Conservation (phyloP, 2,113 vertebrate species). For the Phrynocephalus versicolor region DNA sequence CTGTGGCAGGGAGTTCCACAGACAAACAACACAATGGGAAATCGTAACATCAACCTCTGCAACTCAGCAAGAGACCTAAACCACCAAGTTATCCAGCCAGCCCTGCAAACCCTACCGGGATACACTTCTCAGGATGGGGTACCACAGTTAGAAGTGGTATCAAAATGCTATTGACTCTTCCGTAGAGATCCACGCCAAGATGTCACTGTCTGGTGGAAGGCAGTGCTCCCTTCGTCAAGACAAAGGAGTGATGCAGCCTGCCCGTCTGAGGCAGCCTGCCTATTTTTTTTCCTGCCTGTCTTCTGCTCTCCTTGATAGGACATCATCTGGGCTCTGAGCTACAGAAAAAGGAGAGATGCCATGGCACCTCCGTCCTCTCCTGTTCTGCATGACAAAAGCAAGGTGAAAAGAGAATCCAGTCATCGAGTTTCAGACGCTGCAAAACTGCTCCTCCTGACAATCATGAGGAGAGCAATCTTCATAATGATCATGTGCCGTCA, state of each 20-base stretch:
- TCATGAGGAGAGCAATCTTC: background rate
- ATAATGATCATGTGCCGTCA: too few relatives aligned
- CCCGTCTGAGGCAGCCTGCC: background rate
- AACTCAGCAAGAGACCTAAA: too few relatives aligned
- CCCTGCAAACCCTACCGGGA: too few relatives aligned
- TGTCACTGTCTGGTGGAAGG: too few relatives aligned
- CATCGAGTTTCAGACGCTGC: background rate
- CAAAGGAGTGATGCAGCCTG: background rate
- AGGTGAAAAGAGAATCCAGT: background rate
- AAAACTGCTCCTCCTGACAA: background rate
- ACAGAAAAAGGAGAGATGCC: background rate
- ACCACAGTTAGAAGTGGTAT: too few relatives aligned
- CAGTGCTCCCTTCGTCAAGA: background rate
- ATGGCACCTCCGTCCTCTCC: background rate
- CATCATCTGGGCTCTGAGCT: background rate
- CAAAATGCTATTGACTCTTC: too few relatives aligned
- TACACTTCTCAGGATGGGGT: too few relatives aligned
- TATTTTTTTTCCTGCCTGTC: background rate
- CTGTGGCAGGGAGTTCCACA: too few relatives aligned
- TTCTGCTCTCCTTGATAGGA: background rate
- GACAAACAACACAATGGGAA: too few relatives aligned
- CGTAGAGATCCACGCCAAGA: too few relatives aligned
- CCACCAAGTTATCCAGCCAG: too few relatives aligned
- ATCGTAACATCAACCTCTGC: too few relatives aligned
- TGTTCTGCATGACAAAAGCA: background rate